Evolutionary conservation across 1,140 invertebrate species (phyloP), one percentile per base, ranked within the genome.

Genomic region (Danaus melanippus): DNA sequence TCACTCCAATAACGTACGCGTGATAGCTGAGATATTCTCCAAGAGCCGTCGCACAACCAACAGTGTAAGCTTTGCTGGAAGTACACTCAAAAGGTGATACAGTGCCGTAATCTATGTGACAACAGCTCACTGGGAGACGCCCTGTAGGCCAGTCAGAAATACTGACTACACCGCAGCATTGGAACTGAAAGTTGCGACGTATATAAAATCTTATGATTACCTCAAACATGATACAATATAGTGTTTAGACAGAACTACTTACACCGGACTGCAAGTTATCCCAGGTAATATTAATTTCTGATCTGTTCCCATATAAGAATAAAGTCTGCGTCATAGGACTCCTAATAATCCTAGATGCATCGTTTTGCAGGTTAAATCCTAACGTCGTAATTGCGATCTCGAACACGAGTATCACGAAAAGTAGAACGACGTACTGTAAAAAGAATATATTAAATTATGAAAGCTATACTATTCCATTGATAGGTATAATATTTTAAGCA

Each of bases 351-450:
- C 75, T 47, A 1, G 79, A 64, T 0, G 88, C 76, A 9, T 91
- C 89, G n/a, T 86, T 87, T 57, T 89, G 88, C 60, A 95, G 78
- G 11, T 92, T 89, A 71, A 93, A 95, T 41, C 92, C 93, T 62
- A 92, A 89, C 67, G 95, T 92, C 9, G 93, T 93, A 45, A 90
- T 93, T 9, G 91, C 87, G 12, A 95, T 80, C 85, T 96, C 94
- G 69, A 95, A 76, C 12, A 96, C 87, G 60, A 96, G 92, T n/a
- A 95, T 90, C 1, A 93, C 67, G 10, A 90, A 74, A 67, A 95
- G 78, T 39, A 95, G 77, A 0, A 90, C 86, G 51, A 92, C 90
- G 85, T 95, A 96, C 93, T 94, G 79, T 42, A 89, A 86, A 46
- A 0, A 32, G 21, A 32, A 7, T 32, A 7, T 32, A 32, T 32